Percentiles rank a stretch among this genome's conserved stretches.
Conservation (phyloP, 2,888 invertebrate genomes). For the Nomada flava region DNA sequence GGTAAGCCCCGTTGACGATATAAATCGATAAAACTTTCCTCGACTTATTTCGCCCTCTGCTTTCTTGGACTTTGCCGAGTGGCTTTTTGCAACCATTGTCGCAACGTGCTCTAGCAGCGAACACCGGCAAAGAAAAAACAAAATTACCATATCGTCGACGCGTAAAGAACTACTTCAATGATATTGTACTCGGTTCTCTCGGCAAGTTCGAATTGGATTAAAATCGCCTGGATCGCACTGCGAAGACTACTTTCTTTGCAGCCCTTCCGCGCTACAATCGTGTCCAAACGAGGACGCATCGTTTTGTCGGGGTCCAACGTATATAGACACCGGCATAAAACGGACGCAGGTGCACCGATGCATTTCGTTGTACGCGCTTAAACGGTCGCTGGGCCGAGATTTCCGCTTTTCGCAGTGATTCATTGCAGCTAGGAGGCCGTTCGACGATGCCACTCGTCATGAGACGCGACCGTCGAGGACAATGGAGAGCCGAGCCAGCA, state of each 20-base stretch:
- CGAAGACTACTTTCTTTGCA: conserved; percentile 16
- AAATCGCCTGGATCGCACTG: background rate
- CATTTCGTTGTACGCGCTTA: conserved; percentile 35
- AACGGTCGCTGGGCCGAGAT: conserved; percentile 38
- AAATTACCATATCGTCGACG: conserved; percentile 18
- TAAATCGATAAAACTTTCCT: conserved; percentile 13
- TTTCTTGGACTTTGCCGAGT: conserved; percentile 3
- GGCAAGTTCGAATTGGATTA: background rate
- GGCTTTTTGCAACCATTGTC: background rate
- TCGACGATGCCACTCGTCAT: conserved; percentile 56
- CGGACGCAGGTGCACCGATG: conserved; percentile 23
- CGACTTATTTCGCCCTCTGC: background rate
- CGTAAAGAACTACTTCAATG: background rate
- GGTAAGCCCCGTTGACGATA: background rate
- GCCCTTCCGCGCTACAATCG: background rate
- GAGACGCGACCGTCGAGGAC: conserved; percentile 49
- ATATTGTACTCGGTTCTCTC: conserved; percentile 22
- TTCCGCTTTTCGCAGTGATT: conserved; percentile 54
- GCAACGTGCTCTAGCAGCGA: background rate
- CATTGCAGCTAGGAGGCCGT: conserved; percentile 53
- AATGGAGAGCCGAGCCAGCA: conserved; percentile 57
- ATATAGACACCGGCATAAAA: background rate
- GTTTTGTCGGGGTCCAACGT: conserved; percentile 23
- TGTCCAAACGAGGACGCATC: background rate
- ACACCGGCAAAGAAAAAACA: conserved; percentile 7